phyloP scores from a whole-genome alignment of 2,888 invertebrate species.

The Osedax frankpressi region DNA sequence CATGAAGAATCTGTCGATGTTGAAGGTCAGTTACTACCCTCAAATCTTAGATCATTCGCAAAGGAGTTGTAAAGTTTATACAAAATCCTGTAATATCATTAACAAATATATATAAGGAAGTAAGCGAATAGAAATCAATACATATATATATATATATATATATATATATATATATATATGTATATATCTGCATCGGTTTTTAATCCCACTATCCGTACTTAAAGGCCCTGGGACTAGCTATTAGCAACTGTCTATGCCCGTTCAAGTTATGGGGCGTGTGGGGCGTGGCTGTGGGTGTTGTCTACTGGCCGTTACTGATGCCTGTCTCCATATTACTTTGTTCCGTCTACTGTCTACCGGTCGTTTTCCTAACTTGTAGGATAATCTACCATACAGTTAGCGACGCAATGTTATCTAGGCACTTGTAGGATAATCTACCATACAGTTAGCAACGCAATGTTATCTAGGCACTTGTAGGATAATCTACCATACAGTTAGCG shows the following conservation, averaged over 20 bases:
- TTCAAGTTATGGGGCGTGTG: conserved; percentile 36
- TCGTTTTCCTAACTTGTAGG: conserved; percentile 36
- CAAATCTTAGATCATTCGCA: no score
- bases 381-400: conserved; percentile 27
- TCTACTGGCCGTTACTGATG: conserved; percentile 31
- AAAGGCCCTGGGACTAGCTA: conserved; percentile 34
- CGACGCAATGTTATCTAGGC: no score
- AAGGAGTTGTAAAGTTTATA: no score
- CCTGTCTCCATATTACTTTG: conserved; percentile 34
- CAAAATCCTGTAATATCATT: no score
- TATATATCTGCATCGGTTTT: background rate
- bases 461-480: no score
- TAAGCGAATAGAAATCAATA: no score
- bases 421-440: no score
- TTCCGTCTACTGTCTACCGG: conserved; percentile 36
- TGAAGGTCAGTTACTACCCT: conserved; percentile 19
- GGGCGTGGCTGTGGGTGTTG: conserved; percentile 33
- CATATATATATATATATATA: background rate
- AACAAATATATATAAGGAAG: no score
- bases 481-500: no score
- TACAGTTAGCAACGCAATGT: no score
- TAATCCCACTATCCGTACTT: background rate
- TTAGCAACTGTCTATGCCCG: conserved; percentile 34
- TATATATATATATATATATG: background rate
- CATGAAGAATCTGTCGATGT: conserved; percentile 33